These are phyloP conservation scores for Clytia hemisphaerica DNA, from an alignment of 30 jellyfish, hydroid and myxozoan species.

Conservation along the genomic window DNA sequence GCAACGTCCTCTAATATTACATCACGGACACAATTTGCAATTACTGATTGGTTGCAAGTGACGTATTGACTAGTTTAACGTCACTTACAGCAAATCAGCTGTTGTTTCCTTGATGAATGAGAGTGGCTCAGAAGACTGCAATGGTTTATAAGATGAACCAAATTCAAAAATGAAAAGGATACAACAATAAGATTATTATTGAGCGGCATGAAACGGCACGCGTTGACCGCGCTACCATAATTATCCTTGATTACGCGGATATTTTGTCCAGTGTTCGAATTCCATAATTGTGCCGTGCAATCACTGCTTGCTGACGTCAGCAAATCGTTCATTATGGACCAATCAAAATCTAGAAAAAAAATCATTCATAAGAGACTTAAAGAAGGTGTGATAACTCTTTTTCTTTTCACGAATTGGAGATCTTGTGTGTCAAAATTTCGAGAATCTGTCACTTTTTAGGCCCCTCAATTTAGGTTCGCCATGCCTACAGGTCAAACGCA, in stretches of 20 bases:
- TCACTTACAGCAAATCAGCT: neutral
- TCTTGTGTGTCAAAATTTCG: too few species aligned
- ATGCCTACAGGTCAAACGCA: too few species aligned
- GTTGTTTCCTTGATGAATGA: neutral
- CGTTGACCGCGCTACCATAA: constrained; percentile 55
- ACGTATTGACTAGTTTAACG: neutral
- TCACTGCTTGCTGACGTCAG: constrained; percentile 76
- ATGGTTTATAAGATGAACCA: neutral
- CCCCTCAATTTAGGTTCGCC: too few species aligned
- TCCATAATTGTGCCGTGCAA: constrained; percentile 92
- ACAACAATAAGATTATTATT: constrained; percentile 81
- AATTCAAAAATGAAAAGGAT: constrained; percentile 43
- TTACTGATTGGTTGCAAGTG: too few species aligned
- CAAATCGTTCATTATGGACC: constrained; percentile 91
- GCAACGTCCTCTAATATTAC: too few species aligned
- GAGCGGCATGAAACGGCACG: constrained; percentile 83
- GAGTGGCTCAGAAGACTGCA: too few species aligned
- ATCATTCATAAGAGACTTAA: neutral
- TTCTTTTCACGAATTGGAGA: too few species aligned
- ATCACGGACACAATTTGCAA: too few species aligned
- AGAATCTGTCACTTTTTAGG: too few species aligned
- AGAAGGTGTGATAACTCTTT: neutral
- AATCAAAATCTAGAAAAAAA: constrained; percentile 63
- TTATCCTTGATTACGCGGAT: constrained; percentile 73
- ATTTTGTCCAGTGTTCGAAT: constrained; percentile 63